Conservation (phyloP, 2,113 vertebrate genomes). For the Xenopus laevis region DNA sequence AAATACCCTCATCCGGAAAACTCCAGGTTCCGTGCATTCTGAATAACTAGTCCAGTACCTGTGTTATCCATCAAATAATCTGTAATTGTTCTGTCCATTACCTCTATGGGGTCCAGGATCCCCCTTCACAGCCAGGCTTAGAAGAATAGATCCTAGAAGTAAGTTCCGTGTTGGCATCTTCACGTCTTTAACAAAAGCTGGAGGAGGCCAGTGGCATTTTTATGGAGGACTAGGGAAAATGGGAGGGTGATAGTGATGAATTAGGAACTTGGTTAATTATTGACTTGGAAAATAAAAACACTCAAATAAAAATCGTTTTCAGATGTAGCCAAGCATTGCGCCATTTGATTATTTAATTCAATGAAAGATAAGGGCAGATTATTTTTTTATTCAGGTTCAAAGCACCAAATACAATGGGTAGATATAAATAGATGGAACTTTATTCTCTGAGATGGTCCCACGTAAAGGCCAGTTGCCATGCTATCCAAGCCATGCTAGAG, state of each 20-base stretch:
- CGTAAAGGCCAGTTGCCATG: too few relatives aligned
- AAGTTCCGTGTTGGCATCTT: slow-evolving; percentile 50
- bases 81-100: slow-evolving; percentile 50
- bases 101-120: slow-evolving; percentile 49
- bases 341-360: too few relatives aligned
- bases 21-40: too few relatives aligned
- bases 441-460: too few relatives aligned
- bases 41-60: too few relatives aligned
- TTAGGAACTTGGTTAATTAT: slow-evolving; percentile 60
- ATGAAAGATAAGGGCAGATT: too few relatives aligned
- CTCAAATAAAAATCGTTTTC: not conserved
- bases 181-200: slow-evolving; percentile 29
- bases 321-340: slow-evolving; percentile 35
- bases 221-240: slow-evolving; percentile 41
- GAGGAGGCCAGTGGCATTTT: slow-evolving; percentile 43
- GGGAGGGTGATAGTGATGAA: slow-evolving; percentile 43
- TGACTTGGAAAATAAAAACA: slow-evolving; percentile 48
- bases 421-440: too few relatives aligned
- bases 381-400: too few relatives aligned
- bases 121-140: slow-evolving; percentile 51
- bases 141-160: slow-evolving; percentile 42
- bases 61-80: slow-evolving; percentile 60
- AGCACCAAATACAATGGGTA: too few relatives aligned
- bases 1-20: too few relatives aligned
- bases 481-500: too few relatives aligned